These are phyloP conservation scores for Pteronotus mesoamericanus DNA, from an alignment of 2,797 vertebrate genomes.

Conservation along the genomic window DNA sequence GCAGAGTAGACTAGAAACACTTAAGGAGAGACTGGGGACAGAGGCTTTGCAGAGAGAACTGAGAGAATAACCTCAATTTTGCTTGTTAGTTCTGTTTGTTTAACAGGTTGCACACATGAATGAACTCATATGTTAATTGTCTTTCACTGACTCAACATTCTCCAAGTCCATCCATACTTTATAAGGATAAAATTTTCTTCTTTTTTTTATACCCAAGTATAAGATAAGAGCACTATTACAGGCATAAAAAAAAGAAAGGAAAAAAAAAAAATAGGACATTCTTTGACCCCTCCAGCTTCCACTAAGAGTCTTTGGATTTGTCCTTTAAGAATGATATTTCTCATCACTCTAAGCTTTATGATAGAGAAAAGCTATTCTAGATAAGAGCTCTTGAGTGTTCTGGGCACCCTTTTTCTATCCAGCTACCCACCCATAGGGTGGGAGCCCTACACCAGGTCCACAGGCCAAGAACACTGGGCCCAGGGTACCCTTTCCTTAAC, in stretches of 20 bases:
- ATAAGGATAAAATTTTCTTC: too few species aligned
- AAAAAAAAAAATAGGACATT: neutral
- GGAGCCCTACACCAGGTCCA: neutral
- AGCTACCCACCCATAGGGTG: neutral
- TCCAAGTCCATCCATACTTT: too few species aligned
- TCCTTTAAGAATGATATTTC: neutral
- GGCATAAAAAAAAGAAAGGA: neutral
- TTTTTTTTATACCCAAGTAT: too few species aligned
- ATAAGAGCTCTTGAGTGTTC: neutral
- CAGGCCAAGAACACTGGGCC: neutral
- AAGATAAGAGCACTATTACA: neutral
- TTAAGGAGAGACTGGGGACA: too few species aligned
- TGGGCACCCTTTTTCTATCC: rapidly evolving
- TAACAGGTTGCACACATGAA: too few species aligned
- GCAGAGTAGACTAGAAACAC: too few species aligned
- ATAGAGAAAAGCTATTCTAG: neutral
- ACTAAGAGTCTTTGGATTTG: neutral
- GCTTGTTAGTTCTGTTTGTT: too few species aligned
- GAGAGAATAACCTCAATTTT: too few species aligned
- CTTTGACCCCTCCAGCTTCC: neutral
- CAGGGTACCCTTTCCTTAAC: neutral
- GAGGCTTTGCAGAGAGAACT: too few species aligned
- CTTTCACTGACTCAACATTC: too few species aligned
- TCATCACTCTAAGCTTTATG: neutral
- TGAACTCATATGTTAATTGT: too few species aligned